These are phyloP conservation scores for Suricata suricatta DNA, from an alignment of 2,113 vertebrate species.

Conservation along the genomic window DNA sequence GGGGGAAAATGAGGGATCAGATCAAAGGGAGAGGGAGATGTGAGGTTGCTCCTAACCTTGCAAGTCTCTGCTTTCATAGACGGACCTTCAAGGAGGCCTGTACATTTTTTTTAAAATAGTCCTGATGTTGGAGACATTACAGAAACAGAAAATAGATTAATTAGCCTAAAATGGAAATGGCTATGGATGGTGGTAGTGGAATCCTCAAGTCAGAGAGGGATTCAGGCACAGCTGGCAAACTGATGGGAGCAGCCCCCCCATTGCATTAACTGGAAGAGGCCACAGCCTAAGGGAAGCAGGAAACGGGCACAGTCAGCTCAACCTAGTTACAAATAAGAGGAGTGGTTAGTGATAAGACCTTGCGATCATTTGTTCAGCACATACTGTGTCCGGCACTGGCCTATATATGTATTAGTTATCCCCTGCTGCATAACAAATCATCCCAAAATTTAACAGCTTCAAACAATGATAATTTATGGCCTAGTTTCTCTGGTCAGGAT, in stretches of 20 bases:
- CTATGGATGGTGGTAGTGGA: background rate
- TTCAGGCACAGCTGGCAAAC: background rate
- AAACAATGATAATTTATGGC: background rate
- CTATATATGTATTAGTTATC: background rate
- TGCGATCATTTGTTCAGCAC: background rate
- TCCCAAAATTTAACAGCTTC: background rate
- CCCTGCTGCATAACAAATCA: background rate
- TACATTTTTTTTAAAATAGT: background rate
- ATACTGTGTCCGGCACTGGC: background rate
- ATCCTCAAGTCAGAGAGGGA: background rate
- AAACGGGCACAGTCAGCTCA: background rate
- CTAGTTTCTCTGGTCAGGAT: background rate
- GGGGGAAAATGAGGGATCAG: background rate
- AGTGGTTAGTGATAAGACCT: background rate
- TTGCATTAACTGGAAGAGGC: background rate
- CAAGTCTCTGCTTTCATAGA: background rate
- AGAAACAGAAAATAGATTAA: background rate
- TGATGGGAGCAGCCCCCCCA: background rate
- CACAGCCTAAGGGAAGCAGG: background rate
- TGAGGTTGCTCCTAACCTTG: background rate
- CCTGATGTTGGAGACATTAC: background rate
- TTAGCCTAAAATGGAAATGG: background rate
- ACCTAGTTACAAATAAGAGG: background rate
- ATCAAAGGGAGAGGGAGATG: background rate
- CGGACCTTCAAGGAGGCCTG: background rate